Conservation (phyloP, 2,797 vertebrate genomes). For the Oreortyx pictus region DNA sequence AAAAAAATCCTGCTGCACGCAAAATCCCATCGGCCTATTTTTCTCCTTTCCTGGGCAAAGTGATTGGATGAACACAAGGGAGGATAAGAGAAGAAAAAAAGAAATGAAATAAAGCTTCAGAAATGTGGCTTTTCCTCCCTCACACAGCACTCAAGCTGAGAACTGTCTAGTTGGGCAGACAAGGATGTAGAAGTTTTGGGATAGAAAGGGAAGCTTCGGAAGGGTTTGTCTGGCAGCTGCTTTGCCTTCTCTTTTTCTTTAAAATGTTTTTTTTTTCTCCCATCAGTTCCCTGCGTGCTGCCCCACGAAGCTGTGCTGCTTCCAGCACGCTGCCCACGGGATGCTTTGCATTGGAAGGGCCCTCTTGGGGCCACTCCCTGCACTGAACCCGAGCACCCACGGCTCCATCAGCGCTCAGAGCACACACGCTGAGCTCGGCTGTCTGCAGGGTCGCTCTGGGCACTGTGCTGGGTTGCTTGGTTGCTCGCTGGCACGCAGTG, state of each 20-base stretch:
- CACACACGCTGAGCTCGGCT: too few relatives aligned
- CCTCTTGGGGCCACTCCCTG: too few relatives aligned
- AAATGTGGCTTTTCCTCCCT: constrained; percentile 25
- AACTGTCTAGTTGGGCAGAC: neutral
- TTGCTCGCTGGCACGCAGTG: neutral
- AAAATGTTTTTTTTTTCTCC: neutral
- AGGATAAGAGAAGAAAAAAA: neutral
- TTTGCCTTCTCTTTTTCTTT: neutral
- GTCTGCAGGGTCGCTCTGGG: too few relatives aligned
- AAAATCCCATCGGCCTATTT: neutral
- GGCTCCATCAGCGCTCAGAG: too few relatives aligned
- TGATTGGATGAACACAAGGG: neutral
- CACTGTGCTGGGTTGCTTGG: neutral
- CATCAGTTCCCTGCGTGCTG: neutral
- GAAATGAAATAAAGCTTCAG: neutral
- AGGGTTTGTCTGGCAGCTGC: accelerated
- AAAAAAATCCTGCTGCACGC: constrained; percentile 25
- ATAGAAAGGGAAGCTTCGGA: neutral
- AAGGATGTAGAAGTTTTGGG: neutral
- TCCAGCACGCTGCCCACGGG: too few relatives aligned
- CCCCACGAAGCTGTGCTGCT: neutral
- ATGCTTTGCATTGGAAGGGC: too few relatives aligned
- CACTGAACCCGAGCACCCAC: too few relatives aligned
- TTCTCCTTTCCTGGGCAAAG: neutral
- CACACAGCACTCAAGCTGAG: neutral